Percentiles rank a stretch among this genome's conserved stretches.
Conservation (phyloP, 2,113 vertebrate genomes). For the Pituophis catenifer region DNA sequence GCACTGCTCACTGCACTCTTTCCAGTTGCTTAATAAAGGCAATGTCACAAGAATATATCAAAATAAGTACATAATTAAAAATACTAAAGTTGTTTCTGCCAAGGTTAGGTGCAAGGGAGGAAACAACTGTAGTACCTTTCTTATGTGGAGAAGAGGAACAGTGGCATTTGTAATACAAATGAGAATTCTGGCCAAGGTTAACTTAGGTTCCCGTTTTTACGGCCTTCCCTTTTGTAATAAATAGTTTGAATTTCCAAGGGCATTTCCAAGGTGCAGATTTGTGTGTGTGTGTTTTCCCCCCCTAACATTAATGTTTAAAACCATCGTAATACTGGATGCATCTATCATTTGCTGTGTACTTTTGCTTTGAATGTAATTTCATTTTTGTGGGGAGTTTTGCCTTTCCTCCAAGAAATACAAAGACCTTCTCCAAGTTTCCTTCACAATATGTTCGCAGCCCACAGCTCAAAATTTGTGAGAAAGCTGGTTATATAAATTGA, state of each 20-base stretch:
- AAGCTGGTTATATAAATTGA: not conserved
- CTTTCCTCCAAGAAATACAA: not conserved
- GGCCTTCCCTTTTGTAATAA: not conserved
- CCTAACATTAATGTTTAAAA: not conserved
- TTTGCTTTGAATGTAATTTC: not conserved
- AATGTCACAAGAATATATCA: not conserved
- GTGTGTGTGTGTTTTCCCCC: not conserved
- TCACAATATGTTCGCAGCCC: not conserved
- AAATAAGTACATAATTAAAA: not conserved
- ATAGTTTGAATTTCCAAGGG: not conserved
- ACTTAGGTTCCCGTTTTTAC: not conserved
- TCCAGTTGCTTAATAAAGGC: not conserved
- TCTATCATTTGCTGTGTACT: not conserved
- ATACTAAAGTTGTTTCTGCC: not conserved
- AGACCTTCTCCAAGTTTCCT: not conserved
- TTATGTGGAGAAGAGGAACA: not conserved
- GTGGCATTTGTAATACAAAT: not conserved
- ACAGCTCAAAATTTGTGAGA: not conserved
- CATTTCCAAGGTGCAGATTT: not conserved
- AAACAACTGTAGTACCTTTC: not conserved
- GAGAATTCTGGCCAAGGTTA: not conserved
- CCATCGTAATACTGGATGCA: not conserved
- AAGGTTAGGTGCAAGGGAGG: not conserved
- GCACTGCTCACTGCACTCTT: not conserved
- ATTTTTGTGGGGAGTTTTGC: not conserved